Evolutionary conservation across 1,140 invertebrate species (phyloP).

Genomic region (Helicorthomorpha holstii): DNA sequence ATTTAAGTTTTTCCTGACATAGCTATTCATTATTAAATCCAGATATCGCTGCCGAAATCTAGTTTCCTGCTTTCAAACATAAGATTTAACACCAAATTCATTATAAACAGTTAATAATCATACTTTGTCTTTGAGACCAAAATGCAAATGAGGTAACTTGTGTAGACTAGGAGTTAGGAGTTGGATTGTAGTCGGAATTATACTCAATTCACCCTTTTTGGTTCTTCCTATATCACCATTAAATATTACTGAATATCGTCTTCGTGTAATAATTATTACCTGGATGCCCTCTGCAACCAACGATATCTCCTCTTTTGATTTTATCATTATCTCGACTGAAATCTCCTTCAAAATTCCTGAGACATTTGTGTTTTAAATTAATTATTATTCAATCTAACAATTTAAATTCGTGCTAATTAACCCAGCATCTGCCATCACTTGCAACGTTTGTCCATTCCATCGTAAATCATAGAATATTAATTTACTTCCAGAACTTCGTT

Average conservation of each 20-base stretch:
- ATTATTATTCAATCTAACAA: conserved; percentile 1
- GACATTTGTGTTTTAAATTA: conserved; percentile 13
- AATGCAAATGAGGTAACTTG: conserved; percentile 95
- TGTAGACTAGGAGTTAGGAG: conserved; percentile 91
- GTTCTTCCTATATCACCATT: conserved; percentile 46
- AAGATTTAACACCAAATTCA: not conserved
- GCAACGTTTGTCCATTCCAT: conserved; percentile 84
- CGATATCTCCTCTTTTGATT: conserved; percentile 85
- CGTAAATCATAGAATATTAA: conserved; percentile 93
- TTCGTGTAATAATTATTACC: conserved; percentile 21
- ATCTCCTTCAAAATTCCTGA: conserved; percentile 38
- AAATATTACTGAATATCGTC: not conserved
- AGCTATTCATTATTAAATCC: conserved; percentile 90
- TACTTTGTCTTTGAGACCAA: conserved; percentile 88
- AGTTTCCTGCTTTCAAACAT: conserved; percentile 61
- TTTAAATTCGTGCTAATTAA: conserved; percentile 38
- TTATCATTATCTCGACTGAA: conserved; percentile 65
- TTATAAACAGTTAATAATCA: not conserved
- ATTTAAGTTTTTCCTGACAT: conserved; percentile 76
- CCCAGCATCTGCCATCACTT: conserved; percentile 79
- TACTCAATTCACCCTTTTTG: conserved; percentile 94
- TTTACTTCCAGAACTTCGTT: conserved; percentile 83
- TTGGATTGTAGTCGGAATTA: conserved; percentile 68
- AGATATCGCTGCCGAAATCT: conserved; percentile 90
- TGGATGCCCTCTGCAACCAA: conserved; percentile 78